These are phyloP conservation scores for Amblyopsis hoosieri DNA, from an alignment of 2,797 vertebrate species.

Conservation along the genomic window DNA sequence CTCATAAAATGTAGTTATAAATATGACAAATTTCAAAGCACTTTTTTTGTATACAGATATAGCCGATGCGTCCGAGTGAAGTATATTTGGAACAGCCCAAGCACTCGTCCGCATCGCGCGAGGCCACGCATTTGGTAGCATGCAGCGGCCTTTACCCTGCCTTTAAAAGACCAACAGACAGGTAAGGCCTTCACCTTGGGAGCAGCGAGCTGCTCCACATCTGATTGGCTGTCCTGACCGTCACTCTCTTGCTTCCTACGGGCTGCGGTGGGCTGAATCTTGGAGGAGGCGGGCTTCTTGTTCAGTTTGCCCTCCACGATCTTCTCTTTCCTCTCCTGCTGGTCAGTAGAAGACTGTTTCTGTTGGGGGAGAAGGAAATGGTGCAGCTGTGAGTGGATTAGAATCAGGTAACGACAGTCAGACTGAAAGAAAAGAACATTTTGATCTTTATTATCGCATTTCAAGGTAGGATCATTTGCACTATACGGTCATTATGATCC, in stretches of 20 bases:
- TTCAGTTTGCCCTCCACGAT: neutral
- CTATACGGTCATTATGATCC: too few species aligned
- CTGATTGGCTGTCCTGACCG: conserved; percentile 49
- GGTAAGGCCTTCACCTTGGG: conserved; percentile 43
- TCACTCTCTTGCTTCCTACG: conserved; percentile 75
- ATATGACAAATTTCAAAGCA: too few species aligned
- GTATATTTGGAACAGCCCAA: too few species aligned
- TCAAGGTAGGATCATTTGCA: too few species aligned
- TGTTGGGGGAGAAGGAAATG: conserved; percentile 2
- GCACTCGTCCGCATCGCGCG: too few species aligned
- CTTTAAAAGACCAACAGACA: too few species aligned
- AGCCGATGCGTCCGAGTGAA: too few species aligned
- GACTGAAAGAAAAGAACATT: neutral
- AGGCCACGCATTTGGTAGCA: too few species aligned
- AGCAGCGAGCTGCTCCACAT: conserved; percentile 32
- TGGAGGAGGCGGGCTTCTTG: neutral
- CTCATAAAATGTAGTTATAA: too few species aligned
- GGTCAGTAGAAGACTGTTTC: conserved; percentile 21
- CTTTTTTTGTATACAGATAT: too few species aligned
- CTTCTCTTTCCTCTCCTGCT: conserved; percentile 28
- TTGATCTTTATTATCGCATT: too few species aligned
- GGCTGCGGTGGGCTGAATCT: conserved; percentile 62
- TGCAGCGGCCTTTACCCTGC: too few species aligned
- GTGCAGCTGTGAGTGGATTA: neutral
- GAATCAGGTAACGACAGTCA: neutral